Conservation (phyloP, 2,113 vertebrate species). For the Onychostoma macrolepis region DNA sequence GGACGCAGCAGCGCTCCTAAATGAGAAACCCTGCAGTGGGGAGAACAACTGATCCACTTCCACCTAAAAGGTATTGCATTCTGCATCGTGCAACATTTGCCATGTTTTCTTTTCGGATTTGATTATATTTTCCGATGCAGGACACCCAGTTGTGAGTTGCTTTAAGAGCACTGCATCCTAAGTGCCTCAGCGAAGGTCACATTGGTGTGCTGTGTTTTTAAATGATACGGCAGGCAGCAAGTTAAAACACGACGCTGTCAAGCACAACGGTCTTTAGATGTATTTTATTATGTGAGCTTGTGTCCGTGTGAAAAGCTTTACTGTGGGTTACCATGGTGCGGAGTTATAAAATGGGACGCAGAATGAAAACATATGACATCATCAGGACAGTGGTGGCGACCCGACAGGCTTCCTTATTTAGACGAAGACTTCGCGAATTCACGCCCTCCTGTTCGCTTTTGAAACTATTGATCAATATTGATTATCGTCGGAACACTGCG, state of each 20-base stretch:
- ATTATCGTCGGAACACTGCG: neutral
- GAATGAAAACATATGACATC: constrained; percentile 64
- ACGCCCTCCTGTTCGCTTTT: neutral
- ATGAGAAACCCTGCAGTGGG: constrained; percentile 48
- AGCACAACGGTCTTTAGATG: neutral
- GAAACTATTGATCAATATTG: neutral
- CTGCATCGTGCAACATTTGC: neutral
- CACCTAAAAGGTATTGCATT: constrained; percentile 46
- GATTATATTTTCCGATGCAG: neutral
- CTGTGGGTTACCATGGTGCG: neutral
- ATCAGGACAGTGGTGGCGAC: constrained; percentile 45
- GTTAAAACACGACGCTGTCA: constrained; percentile 20
- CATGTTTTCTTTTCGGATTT: neutral
- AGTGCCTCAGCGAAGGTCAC: constrained; percentile 39
- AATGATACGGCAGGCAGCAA: neutral
- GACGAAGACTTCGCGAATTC: neutral
- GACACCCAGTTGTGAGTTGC: neutral
- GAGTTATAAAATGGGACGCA: constrained; percentile 50
- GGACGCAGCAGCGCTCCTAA: constrained; percentile 35
- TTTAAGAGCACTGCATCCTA: neutral
- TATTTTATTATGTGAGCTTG: neutral
- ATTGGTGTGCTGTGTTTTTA: constrained; percentile 27
- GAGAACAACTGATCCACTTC: constrained; percentile 47
- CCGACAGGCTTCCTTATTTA: constrained; percentile 48
- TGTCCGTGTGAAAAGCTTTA: neutral